Conservation (phyloP, 2,113 vertebrate species). For the Pelmatolapia mariae region DNA sequence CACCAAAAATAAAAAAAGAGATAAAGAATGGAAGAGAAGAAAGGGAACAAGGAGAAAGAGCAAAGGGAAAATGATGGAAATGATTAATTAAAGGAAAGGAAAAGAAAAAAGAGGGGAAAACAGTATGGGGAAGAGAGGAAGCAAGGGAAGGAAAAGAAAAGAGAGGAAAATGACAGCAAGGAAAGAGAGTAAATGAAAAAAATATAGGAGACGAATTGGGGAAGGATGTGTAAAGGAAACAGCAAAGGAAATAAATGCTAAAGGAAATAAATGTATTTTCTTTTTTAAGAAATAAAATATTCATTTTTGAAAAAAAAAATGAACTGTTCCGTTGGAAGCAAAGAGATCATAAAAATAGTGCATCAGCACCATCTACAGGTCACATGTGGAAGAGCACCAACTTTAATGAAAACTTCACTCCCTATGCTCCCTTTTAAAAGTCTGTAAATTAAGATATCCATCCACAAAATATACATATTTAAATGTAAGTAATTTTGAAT, state of each 20-base stretch:
- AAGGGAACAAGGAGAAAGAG: background rate
- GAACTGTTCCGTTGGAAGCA: background rate
- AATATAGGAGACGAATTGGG: background rate
- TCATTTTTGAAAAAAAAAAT: background rate
- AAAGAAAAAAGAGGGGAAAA: background rate
- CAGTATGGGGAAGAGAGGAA: background rate
- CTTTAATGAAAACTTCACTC: background rate
- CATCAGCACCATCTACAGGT: background rate
- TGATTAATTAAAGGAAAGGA: background rate
- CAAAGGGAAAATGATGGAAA: background rate
- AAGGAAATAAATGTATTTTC: background rate
- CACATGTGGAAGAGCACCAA: background rate
- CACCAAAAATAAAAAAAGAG: no score
- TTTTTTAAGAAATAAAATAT: background rate
- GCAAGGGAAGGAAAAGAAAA: background rate
- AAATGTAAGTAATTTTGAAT: background rate
- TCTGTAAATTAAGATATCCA: background rate
- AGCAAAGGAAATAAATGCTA: background rate
- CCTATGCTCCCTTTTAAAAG: background rate
- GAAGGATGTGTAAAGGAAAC: background rate
- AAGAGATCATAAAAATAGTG: background rate
- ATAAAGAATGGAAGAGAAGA: background rate
- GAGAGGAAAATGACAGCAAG: rapidly evolving
- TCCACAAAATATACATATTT: background rate
- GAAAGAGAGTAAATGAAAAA: background rate